Evolutionary conservation across 2,888 invertebrate genomes (phyloP), one percentile per base, ranked within the genome.

Genomic region (Nezara viridula): DNA sequence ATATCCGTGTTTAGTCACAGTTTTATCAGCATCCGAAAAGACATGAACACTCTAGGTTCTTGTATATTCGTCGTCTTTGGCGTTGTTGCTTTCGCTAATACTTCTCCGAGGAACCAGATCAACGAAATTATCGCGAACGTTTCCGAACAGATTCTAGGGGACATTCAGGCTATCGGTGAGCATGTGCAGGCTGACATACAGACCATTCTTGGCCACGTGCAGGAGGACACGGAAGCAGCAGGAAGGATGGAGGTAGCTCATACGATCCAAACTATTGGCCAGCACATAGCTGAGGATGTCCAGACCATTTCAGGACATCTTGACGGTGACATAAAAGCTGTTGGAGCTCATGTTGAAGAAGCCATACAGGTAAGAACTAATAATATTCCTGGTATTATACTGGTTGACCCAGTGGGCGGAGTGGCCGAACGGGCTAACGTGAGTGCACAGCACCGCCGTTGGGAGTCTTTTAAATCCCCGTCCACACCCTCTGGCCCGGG

Each of bases 271-370:
- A 81, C 81, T 4, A 81, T 81, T 0, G 44, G 81, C 44, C 44
- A 81, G 44, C 81, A 81, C 81, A n/a, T 81, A 37, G 81, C 81
- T n/a, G 81, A 81, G n/a, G 81, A 81, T 5, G 16, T 81, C 14
- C 81, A 81, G n/a, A n/a, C 24, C 4, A 81, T 81, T 14, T 9
- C 81, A 40, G 81, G 47, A 1, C 81, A 81, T 81, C 44, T 81
- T n/a, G 40, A 81, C 14, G 81, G 19, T 14, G 81, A 47, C 16
- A 81, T 81, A 19, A 44, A 81, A 47, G n/a, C 44, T n/a, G 81
- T 81, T 6, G 81, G 81, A 14, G 81, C 44, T 81, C 81, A 81
- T n/a, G 44, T 81, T 81, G 44, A 81, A 12, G 44, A 81, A 47
- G 40, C n/a, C n/a, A 44, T 81, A 3, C 81, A 81, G 81, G 81